Evolutionary conservation across 2,888 invertebrate genomes (phyloP).

Genomic region (Scaptomyza parva): DNA sequence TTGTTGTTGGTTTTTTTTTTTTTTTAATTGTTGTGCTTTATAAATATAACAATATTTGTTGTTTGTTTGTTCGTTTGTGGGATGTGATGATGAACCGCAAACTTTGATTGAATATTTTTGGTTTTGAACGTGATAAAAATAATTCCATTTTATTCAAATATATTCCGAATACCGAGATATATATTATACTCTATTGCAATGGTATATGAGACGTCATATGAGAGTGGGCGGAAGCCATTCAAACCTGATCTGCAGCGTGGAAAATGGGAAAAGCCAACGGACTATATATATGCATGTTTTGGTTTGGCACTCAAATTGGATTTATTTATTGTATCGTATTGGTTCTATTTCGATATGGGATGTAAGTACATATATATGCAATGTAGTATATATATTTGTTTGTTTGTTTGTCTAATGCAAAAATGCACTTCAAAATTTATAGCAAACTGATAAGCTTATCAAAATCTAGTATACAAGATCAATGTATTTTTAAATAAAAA

Average conservation of each 20-base stretch:
- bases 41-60: constrained; percentile 14
- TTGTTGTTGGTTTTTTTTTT: constrained; percentile 4
- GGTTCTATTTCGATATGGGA: constrained; percentile 69
- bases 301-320: constrained; percentile 93
- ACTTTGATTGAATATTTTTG: constrained; percentile 11
- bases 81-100: constrained; percentile 17
- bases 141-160: not conserved
- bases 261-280: constrained; percentile 90
- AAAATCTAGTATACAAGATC: not conserved
- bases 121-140: constrained; percentile 1
- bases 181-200: constrained; percentile 36
- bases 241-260: constrained; percentile 86
- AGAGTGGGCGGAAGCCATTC: constrained; percentile 80
- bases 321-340: constrained; percentile 89
- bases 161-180: not conserved
- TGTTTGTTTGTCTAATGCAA: not conserved
- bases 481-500: not conserved
- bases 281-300: constrained; percentile 91
- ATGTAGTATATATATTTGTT: not conserved
- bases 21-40: constrained; percentile 4
- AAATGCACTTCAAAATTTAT: constrained; percentile 2
- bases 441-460: constrained; percentile 29
- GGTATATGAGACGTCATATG: constrained; percentile 82
- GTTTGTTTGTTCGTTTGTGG: not conserved
- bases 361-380: constrained; percentile 69